These are phyloP conservation scores for Arctia plantaginis DNA, from an alignment of 2,888 invertebrate species.

Conservation along the genomic window DNA sequence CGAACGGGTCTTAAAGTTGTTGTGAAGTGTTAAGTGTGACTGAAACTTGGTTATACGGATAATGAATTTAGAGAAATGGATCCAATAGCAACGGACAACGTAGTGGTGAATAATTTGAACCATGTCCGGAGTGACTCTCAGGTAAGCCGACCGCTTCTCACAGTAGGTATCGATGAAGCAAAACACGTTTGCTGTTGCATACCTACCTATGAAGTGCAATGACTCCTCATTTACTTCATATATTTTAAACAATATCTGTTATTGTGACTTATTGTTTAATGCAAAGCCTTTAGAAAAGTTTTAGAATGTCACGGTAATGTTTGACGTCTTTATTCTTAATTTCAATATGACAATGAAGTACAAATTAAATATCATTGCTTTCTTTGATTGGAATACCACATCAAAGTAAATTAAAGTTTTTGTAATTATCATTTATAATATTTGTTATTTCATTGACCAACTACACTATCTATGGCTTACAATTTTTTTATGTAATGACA, in stretches of 20 bases:
- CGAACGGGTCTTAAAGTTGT: slow-evolving; percentile 22
- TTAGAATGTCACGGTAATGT: background rate
- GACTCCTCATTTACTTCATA: slow-evolving; percentile 70
- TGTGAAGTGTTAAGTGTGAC: slow-evolving; percentile 64
- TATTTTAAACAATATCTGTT: slow-evolving; percentile 38
- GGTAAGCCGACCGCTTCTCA: slow-evolving; percentile 73
- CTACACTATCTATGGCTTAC: background rate
- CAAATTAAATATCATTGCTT: background rate
- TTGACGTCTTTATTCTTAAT: background rate
- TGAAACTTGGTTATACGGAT: slow-evolving; percentile 60
- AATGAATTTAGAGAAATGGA: slow-evolving; percentile 78
- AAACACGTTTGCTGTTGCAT: slow-evolving; percentile 82
- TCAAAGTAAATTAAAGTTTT: background rate
- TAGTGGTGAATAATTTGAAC: slow-evolving; percentile 84
- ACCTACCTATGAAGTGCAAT: slow-evolving; percentile 81
- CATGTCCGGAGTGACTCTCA: slow-evolving; percentile 84
- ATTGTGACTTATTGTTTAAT: slow-evolving; percentile 20
- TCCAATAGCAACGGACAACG: slow-evolving; percentile 81
- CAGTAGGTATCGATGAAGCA: slow-evolving; percentile 73
- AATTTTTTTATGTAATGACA: slow-evolving; percentile 11
- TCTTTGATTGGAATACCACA: background rate
- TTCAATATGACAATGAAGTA: background rate
- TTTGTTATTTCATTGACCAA: background rate
- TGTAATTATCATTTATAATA: background rate
- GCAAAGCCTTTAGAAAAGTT: background rate